Base-by-base conservation (phyloP, 1,140 invertebrate genomes). In the Galendromus occidentalis region DNA sequence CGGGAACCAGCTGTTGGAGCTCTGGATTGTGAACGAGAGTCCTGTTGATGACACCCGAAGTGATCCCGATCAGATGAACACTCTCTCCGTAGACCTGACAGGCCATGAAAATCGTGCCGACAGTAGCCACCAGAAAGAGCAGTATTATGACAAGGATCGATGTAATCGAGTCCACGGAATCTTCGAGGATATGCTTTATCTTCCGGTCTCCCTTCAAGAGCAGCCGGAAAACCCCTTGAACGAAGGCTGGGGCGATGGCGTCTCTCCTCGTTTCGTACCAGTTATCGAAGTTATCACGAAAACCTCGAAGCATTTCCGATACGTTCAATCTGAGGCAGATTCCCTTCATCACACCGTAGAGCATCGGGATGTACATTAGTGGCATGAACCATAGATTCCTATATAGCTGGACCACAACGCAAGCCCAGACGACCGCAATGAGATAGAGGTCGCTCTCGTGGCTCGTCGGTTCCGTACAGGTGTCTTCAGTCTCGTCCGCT, bases 1-100 rank as follows among this genome's bases (percentile, higher is more conserved):
- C 76, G 2, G 84, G 84, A 18, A 87, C 82, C 66, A 87, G 75
- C 66, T 85, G 79, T 64, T 83, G 81, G 65, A 86, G 80, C 72
- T 93, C 89, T 29, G 88, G 86, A 78, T 93, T 86, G 74, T 88
- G 83, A 12, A 87, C 85, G 25, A 92, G 81, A 12, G 89, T 91
- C 69, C 85, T 84, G 77, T 96, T 95, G 12, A 96, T 80, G 14
- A 96, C 79, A 75, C 89, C 89, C 64, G 87, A 86, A 28, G 85
- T 85, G 44, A 95, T 80, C 75, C 90, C 85, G 22, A 95, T 82
- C 29, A 98, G 80, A 71, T 94, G 88, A 73, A 96, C 86, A 22
- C 88, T 90, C 79, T 98, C 94, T 17, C 86, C 87, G 74, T 97
- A 96, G 66, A 95, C 83, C 87, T 95, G 76, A 7, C 76, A 72